Evolutionary conservation across 2,797 vertebrate species (phyloP).

Genomic region (Dromococcyx pavoninus): DNA sequence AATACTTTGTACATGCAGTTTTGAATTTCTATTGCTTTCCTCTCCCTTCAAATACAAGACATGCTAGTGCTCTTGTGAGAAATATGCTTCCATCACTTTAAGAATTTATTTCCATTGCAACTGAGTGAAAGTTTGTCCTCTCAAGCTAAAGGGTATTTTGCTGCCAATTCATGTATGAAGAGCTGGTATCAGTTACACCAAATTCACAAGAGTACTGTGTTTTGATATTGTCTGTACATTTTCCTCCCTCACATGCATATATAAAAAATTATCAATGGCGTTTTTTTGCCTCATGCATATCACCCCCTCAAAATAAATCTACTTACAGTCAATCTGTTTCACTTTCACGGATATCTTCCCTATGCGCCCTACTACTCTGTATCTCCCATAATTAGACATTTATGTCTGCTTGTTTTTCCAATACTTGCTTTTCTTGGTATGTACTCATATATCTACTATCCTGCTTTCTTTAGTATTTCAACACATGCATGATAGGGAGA

Average conservation of each 20-base stretch:
- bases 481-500: not conserved
- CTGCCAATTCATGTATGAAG: not conserved
- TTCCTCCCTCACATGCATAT: not conserved
- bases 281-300: not conserved
- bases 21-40: not conserved
- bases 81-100: not conserved
- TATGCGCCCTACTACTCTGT: not conserved
- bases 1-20: not conserved
- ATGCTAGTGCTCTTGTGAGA: not conserved
- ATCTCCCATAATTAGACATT: not conserved
- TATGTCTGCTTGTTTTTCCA: not conserved
- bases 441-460: not conserved
- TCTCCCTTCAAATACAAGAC: not conserved
- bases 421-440: not conserved
- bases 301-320: conserved; percentile 6
- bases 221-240: not conserved
- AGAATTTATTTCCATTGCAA: not conserved
- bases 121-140: not conserved
- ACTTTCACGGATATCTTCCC: not conserved
- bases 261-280: not conserved
- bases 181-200: not conserved
- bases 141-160: not conserved
- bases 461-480: not conserved
- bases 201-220: not conserved
- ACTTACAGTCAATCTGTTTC: conserved; percentile 19